phyloP scores from a whole-genome alignment of 1,140 invertebrate genomes.

The Pseudomyrmex concolor region DNA sequence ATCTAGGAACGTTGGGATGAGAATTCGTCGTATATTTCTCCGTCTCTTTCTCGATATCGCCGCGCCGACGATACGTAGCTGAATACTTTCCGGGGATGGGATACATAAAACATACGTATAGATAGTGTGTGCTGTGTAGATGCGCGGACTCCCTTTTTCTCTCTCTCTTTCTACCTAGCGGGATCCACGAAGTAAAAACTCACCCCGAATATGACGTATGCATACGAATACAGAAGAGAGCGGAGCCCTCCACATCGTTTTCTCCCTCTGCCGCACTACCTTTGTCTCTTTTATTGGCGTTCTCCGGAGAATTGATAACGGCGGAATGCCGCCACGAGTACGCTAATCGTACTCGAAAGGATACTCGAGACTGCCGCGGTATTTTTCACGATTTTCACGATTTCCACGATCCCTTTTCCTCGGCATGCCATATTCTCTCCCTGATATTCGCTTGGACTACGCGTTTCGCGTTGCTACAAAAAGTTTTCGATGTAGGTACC shows the following conservation, averaged over 20 bases:
- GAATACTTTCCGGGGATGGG: conserved; percentile 51
- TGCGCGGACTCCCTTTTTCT: conserved; percentile 25
- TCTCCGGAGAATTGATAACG: conserved; percentile 76
- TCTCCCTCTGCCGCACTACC: conserved; percentile 56
- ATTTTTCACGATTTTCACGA: conserved; percentile 74
- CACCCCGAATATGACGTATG: conserved; percentile 73
- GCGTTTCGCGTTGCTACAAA: conserved; percentile 39
- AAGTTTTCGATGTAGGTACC: background rate
- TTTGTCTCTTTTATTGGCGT: conserved; percentile 74
- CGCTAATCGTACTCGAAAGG: conserved; percentile 76
- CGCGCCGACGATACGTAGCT: conserved; percentile 59
- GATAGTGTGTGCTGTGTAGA: conserved; percentile 45
- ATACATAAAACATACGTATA: conserved; percentile 74
- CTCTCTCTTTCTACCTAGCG: background rate
- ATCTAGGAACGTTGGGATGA: background rate
- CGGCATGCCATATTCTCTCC: conserved; percentile 30
- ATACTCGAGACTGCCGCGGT: conserved; percentile 74
- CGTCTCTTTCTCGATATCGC: conserved; percentile 34
- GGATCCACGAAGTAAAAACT: conserved; percentile 67
- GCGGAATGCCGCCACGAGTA: conserved; percentile 71
- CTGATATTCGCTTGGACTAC: conserved; percentile 68
- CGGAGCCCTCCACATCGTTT: conserved; percentile 35
- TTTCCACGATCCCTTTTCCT: conserved; percentile 45
- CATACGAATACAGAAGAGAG: conserved; percentile 67
- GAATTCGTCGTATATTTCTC: conserved; percentile 2